Conservation (phyloP, 2,113 vertebrate species). For the Procavia capensis region DNA sequence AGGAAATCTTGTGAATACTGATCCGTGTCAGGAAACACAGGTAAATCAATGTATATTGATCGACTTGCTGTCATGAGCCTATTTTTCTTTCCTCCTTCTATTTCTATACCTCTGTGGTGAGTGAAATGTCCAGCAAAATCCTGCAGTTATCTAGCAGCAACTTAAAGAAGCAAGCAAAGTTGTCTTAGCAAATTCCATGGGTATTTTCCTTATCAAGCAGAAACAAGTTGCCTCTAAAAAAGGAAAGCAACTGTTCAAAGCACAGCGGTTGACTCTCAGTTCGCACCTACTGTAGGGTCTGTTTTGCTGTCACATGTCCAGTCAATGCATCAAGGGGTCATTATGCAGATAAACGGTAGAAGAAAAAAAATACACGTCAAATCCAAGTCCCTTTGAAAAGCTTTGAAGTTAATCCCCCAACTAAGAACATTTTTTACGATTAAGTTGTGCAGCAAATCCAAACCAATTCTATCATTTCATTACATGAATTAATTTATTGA, state of each 20-base stretch:
- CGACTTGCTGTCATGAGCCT: conserved; percentile 71
- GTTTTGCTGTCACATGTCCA: neutral
- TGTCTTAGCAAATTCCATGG: conserved; percentile 41
- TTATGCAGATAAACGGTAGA: neutral
- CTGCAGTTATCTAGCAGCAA: neutral
- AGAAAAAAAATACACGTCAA: neutral
- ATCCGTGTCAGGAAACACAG: conserved; percentile 74
- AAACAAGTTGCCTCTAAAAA: neutral
- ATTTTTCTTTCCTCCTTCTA: conserved; percentile 61
- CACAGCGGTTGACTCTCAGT: neutral
- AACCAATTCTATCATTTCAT: neutral
- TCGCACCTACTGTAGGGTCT: neutral
- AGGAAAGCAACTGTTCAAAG: neutral
- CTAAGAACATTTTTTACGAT: conserved; percentile 8
- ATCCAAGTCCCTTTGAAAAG: neutral
- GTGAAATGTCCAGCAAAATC: conserved; percentile 66
- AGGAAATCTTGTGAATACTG: conserved; percentile 79
- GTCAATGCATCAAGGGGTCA: neutral
- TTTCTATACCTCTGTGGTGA: conserved; percentile 71
- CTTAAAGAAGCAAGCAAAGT: conserved; percentile 52
- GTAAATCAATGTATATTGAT: conserved; percentile 82
- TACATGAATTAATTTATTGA: neutral
- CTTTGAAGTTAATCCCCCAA: conserved; percentile 5
- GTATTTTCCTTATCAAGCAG: neutral
- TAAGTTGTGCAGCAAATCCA: neutral